These are phyloP conservation scores for Zaprionus taronus DNA, from an alignment of 1,140 invertebrate genomes.

Conservation along the genomic window DNA sequence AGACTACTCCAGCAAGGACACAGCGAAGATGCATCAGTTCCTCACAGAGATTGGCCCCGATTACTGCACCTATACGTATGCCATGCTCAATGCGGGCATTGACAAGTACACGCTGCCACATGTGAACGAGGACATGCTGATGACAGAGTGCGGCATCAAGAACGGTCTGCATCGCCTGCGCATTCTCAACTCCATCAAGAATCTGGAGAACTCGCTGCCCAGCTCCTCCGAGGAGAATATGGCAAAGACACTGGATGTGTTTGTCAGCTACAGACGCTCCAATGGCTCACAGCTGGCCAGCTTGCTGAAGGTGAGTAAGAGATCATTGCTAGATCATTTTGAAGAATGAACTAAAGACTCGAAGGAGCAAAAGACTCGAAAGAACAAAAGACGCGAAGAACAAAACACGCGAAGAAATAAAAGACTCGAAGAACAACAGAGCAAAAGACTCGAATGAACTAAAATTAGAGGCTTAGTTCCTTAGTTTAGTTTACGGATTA, in stretches of 20 bases:
- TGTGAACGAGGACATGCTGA: constrained; percentile 95
- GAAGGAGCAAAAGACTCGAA: too few relatives aligned
- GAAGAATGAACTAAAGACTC: too few relatives aligned
- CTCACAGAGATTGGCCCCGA: constrained; percentile 94
- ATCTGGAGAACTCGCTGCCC: constrained; percentile 87
- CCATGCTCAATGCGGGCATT: constrained; percentile 97
- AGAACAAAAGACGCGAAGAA: too few relatives aligned
- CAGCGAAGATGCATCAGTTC: constrained; percentile 95
- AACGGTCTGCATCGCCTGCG: constrained; percentile 97
- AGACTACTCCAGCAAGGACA: constrained; percentile 97
- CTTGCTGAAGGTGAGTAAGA: constrained; percentile 88
- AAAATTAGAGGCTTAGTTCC: too few relatives aligned
- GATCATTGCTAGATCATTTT: neutral
- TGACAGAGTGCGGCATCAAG: constrained; percentile 94
- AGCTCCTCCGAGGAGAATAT: constrained; percentile 90
- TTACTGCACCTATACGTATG: constrained; percentile 98
- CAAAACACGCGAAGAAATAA: too few relatives aligned
- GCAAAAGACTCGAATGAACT: too few relatives aligned
- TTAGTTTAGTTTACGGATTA: too few relatives aligned
- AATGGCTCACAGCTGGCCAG: constrained; percentile 99
- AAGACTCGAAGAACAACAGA: too few relatives aligned
- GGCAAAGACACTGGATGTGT: constrained; percentile 97
- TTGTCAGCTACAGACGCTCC: constrained; percentile 98
- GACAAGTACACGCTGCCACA: constrained; percentile 93
- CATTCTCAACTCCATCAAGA: constrained; percentile 94